A percentile compares a stretch with the other conserved stretches of the same genome.
Evolutionary conservation across 2,113 vertebrate genomes (phyloP).

Genomic region (Thymallus thymallus): DNA sequence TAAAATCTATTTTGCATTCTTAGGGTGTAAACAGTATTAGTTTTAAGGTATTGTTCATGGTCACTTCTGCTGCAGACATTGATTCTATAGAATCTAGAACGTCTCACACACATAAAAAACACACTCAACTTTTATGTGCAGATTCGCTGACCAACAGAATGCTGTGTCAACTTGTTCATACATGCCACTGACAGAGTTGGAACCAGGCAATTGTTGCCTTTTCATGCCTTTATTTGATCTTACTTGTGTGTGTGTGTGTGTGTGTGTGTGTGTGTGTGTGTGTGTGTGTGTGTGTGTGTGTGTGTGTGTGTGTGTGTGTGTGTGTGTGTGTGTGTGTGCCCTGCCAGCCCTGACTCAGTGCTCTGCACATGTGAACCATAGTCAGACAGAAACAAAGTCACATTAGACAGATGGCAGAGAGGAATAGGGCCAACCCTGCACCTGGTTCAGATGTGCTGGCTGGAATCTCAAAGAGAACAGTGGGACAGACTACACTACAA

Average conservation of each 20-base stretch:
- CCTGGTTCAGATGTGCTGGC: slow-evolving; percentile 49
- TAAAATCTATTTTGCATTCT: too few species aligned
- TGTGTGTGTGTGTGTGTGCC: too few species aligned
- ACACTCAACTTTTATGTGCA: slow-evolving; percentile 26
- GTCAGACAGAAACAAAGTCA: slow-evolving; percentile 21
- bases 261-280: not conserved
- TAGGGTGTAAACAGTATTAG: not conserved
- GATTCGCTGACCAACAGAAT: slow-evolving; percentile 56
- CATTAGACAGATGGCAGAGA: slow-evolving; percentile 10
- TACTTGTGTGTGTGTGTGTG: not conserved
- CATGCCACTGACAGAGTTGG: slow-evolving; percentile 37
- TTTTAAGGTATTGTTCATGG: not conserved
- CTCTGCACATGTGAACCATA: slow-evolving; percentile 21
- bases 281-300: too few species aligned
- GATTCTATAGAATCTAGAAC: not conserved
- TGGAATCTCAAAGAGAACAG: slow-evolving; percentile 43
- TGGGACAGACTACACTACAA: slow-evolving; percentile 28
- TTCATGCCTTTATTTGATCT: slow-evolving; percentile 38
- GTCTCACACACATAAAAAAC: not conserved
- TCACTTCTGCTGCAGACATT: not conserved
- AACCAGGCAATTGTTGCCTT: slow-evolving; percentile 33
- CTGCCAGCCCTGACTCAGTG: not conserved
- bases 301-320: too few species aligned
- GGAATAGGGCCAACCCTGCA: slow-evolving; percentile 36
- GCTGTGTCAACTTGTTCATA: slow-evolving; percentile 44